Percentiles rank a stretch among this genome's conserved stretches.
phyloP scores from a whole-genome alignment of 2,888 invertebrate genomes.

The Amiota mariae region DNA sequence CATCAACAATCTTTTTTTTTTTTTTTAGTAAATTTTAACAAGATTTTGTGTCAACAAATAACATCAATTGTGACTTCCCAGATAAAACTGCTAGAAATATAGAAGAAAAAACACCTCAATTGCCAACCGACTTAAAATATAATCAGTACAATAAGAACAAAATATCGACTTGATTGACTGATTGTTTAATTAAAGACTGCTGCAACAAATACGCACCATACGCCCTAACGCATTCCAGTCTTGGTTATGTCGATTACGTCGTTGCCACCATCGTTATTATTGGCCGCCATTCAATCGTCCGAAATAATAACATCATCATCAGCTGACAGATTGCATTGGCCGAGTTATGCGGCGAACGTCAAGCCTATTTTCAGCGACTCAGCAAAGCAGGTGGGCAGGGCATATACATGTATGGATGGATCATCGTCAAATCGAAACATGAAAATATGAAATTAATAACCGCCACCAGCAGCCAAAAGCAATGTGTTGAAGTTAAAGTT shows the following conservation, averaged over 20 bases:
- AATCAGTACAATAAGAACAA: neutral
- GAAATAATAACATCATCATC: constrained; percentile 55
- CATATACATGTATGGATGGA: neutral
- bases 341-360: constrained; percentile 49
- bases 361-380: no score
- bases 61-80: constrained; percentile 6
- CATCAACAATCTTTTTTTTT: neutral
- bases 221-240: constrained; percentile 12
- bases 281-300: constrained; percentile 5
- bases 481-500: constrained; percentile 15
- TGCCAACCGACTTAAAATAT: neutral
- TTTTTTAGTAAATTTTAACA: neutral
- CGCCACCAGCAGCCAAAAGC: constrained; percentile 17
- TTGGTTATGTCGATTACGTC: neutral
- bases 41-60: constrained; percentile 17
- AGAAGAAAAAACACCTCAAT: no score
- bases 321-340: constrained; percentile 47
- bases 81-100: neutral
- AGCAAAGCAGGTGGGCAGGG: constrained; percentile 16
- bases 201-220: neutral
- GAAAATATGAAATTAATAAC: constrained; percentile 58
- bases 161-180: neutral
- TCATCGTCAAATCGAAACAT: constrained; percentile 9
- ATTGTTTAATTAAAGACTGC: constrained; percentile 25
- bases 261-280: constrained; percentile 1